Conservation (phyloP, 2,888 invertebrate genomes). For the Trypoxylon attenuatum region DNA sequence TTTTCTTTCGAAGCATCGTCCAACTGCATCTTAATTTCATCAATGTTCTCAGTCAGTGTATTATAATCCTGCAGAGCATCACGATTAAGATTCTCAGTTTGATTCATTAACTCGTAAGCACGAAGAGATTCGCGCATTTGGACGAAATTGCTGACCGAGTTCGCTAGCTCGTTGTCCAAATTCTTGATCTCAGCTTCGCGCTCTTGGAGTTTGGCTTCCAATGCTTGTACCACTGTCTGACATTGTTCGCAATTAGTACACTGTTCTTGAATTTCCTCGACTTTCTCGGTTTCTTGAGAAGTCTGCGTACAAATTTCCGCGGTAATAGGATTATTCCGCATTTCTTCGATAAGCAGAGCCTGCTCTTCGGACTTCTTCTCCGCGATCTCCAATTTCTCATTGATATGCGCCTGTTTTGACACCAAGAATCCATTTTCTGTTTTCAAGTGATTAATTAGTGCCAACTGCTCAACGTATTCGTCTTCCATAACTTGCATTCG, state of each 20-base stretch:
- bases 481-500: conserved; percentile 71
- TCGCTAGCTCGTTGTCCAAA: conserved; percentile 80
- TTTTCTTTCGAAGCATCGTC: conserved; percentile 78
- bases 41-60: conserved; percentile 79
- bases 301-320: conserved; percentile 20
- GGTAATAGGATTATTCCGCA: conserved; percentile 50
- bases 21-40: conserved; percentile 78
- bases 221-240: conserved; percentile 69
- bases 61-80: conserved; percentile 79
- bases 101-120: conserved; percentile 79
- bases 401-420: conserved; percentile 72
- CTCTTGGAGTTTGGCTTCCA: conserved; percentile 84
- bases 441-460: conserved; percentile 63
- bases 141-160: conserved; percentile 80
- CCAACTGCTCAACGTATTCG: conserved; percentile 67
- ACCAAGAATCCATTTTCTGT: conserved; percentile 65
- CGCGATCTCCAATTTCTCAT: conserved; percentile 67
- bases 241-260: conserved; percentile 66
- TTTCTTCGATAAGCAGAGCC: conserved; percentile 54
- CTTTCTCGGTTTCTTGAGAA: conserved; percentile 29
- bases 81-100: conserved; percentile 76
- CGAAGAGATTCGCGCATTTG: conserved; percentile 82
- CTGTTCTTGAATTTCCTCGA: conserved; percentile 21
- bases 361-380: conserved; percentile 67
- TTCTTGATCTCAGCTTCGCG: conserved; percentile 84